phyloP scores from a whole-genome alignment of 2,888 invertebrate species.

The Cephonodes hylas region DNA sequence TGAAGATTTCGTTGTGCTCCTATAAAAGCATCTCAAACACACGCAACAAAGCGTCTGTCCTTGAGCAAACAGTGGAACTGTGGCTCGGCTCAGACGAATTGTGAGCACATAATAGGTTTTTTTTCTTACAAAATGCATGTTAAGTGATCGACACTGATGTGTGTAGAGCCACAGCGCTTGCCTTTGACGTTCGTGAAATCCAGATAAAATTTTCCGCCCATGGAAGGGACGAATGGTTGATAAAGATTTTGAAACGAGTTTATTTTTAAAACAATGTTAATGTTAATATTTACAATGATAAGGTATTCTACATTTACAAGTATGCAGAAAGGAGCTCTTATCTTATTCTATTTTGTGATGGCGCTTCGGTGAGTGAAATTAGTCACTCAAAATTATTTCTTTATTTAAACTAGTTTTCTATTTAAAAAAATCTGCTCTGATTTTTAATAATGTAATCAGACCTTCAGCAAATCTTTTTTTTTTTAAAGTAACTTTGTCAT shows the following conservation, averaged over 20 bases:
- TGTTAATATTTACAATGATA: constrained; percentile 50
- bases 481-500: too few species aligned
- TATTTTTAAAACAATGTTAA: constrained; percentile 44
- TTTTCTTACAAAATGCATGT: constrained; percentile 31
- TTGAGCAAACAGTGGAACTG: constrained; percentile 36
- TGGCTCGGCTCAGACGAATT: constrained; percentile 36
- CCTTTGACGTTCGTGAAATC: constrained; percentile 51
- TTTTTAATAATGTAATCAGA: too few species aligned
- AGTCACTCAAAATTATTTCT: too few species aligned
- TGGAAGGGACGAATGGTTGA: constrained; percentile 49
- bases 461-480: too few species aligned
- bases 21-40: constrained; percentile 42
- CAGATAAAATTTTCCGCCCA: constrained; percentile 61
- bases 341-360: background rate
- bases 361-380: too few species aligned
- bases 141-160: constrained; percentile 42
- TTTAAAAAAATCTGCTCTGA: too few species aligned
- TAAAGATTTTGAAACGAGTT: constrained; percentile 51
- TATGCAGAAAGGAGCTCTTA: background rate
- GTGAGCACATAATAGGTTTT: constrained; percentile 25
- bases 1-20: constrained; percentile 38
- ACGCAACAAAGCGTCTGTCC: constrained; percentile 34
- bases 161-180: constrained; percentile 36
- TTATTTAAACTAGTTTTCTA: too few species aligned
- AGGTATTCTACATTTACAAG: constrained; percentile 21